Evolutionary conservation across 2,888 invertebrate species (phyloP).

Genomic region (Gymnocheta viridis): DNA sequence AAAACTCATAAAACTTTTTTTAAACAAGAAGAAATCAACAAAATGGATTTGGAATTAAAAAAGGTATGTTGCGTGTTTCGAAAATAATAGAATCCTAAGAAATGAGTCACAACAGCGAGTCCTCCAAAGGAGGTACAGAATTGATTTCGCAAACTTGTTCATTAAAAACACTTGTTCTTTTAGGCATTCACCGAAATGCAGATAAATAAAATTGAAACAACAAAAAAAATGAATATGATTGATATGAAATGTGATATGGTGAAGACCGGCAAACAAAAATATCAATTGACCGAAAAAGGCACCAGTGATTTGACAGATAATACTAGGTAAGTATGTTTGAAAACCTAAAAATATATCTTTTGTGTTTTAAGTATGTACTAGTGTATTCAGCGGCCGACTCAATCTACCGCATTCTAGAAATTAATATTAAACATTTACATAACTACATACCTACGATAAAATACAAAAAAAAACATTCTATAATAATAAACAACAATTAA

Average conservation of each 20-base stretch:
- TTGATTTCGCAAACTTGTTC: not conserved
- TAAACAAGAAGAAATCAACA: constrained; percentile 50
- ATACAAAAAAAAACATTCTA: no score
- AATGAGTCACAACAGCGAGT: constrained; percentile 30
- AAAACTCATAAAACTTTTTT: constrained; percentile 16
- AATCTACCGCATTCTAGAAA: no score
- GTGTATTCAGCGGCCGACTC: no score
- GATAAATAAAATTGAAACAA: constrained; percentile 89
- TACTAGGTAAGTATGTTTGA: constrained; percentile 77
- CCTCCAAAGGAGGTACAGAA: not conserved
- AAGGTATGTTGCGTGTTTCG: constrained; percentile 75
- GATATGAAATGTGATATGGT: constrained; percentile 88
- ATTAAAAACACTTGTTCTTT: constrained; percentile 24
- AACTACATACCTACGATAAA: no score
- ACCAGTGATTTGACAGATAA: constrained; percentile 79
- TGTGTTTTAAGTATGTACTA: no score
- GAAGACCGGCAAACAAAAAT: constrained; percentile 87
- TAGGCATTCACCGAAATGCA: constrained; percentile 91
- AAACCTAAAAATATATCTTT: no score
- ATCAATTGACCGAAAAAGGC: constrained; percentile 86
- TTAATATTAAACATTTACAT: no score
- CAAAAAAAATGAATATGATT: constrained; percentile 88
- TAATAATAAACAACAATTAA: no score
- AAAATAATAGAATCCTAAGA: not conserved
- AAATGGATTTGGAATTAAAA: constrained; percentile 82